Base-by-base conservation (phyloP, 2,888 invertebrate species). In the Dione vanillae region DNA sequence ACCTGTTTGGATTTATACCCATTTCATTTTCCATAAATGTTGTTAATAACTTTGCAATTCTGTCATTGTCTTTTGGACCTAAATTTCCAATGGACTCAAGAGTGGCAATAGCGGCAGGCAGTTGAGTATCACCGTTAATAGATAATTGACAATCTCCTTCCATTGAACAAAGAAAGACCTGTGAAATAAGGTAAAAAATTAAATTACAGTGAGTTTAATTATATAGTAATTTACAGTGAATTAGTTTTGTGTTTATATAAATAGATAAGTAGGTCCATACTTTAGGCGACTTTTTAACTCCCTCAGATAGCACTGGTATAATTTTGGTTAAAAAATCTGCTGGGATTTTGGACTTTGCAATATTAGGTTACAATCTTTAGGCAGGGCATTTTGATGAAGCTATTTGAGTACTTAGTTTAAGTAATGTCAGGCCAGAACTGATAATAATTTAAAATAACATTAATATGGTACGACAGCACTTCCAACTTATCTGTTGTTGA, bases 281-380 rank as follows among this genome's bases (percentile, higher is more conserved):
- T 10, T 82, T 75, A 9, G 77, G 75, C 0, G 82, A 76, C 69
- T 88, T 88, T 0, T 79, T 79, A 0, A 87, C 79, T 10, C 78
- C 74, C 56, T 77, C 80, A 0, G 83, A 77, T 1, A 88, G 70
- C 10, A 85, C 73, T 0, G 88, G 89, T 12, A 89, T 74, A 6
- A 90, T 79, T 74, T 83, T 87, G 20, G 78, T 75, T 0, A 85
- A 78, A 66, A 91, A 90, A 76, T 86, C 84, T 12, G 73, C 76
- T 0, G 90, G 89, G 7, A 91, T 83, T n/a, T 81, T 78, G 6
- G 68, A 80, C 43, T 76, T 84, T 0, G 85, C 77, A 2, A 91
- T 47, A 73, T 88, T 91, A 0, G n/a, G 91, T 91, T 2, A 88
- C 75, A 20, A 91, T 85, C 72, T 82, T 90, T 47, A 91, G 76